Percentiles rank a stretch among this genome's conserved stretches.
Conservation (phyloP, 2,888 invertebrate genomes). For the Toxonevra muliebris region DNA sequence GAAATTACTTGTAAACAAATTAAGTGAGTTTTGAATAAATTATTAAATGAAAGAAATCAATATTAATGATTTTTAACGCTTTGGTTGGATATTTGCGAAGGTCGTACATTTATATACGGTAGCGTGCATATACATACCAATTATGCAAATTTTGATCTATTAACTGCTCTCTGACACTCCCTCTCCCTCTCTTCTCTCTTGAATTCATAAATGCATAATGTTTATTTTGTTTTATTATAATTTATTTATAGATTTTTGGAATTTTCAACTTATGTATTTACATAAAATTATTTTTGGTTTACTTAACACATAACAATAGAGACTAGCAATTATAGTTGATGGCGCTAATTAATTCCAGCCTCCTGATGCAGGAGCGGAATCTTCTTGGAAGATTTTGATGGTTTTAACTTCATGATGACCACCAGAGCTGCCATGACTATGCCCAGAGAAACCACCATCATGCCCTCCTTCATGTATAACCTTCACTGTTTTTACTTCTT, state of each 20-base stretch:
- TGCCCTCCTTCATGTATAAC: constrained; percentile 27
- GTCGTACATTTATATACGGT: no score
- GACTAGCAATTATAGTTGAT: constrained; percentile 10
- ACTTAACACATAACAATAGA: background rate
- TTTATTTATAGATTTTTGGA: background rate
- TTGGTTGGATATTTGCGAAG: no score
- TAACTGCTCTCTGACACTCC: no score
- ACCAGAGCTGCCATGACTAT: constrained; percentile 7
- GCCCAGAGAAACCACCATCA: background rate
- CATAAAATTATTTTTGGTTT: background rate
- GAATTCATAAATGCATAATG: background rate
- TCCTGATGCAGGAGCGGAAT: constrained; percentile 12
- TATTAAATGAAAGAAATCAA: constrained; percentile 31
- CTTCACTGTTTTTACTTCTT: constrained; percentile 29
- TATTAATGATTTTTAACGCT: constrained; percentile 12
- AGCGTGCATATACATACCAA: no score
- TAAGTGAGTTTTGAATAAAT: constrained; percentile 29
- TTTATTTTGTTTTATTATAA: background rate
- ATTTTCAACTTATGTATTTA: background rate
- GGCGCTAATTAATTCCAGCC: background rate
- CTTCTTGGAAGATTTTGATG: constrained; percentile 12
- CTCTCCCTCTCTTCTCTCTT: no score
- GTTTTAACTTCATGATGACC: constrained; percentile 6
- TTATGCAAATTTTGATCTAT: background rate
- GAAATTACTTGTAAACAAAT: background rate